A percentile compares a stretch with the other conserved stretches of the same genome.
phyloP scores from a whole-genome alignment of 2,797 vertebrate genomes.

The Serranus cabrilla region DNA sequence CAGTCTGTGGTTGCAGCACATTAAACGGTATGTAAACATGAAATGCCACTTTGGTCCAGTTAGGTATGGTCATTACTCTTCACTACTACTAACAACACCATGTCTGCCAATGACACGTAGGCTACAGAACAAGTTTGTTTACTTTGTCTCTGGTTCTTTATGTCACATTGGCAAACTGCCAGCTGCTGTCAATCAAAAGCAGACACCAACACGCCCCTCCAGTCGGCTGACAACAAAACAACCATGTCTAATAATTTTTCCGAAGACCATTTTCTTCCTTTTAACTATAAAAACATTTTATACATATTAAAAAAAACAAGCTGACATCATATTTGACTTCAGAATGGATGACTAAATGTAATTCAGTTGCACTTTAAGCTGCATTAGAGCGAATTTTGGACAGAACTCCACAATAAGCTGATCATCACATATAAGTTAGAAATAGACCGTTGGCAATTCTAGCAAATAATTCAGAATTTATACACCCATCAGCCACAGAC shows the following conservation, averaged over 20 bases:
- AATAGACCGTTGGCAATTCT: too few species aligned
- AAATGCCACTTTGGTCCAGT: not conserved
- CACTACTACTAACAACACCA: not conserved
- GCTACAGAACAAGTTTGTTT: not conserved
- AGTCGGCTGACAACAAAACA: not conserved
- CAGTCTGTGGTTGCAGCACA: not conserved
- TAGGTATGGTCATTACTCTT: not conserved
- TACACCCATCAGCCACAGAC: too few species aligned
- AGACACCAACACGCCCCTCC: not conserved
- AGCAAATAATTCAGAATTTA: too few species aligned
- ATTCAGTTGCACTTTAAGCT: not conserved
- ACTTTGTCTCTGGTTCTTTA: not conserved
- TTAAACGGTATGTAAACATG: not conserved
- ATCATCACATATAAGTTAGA: not conserved
- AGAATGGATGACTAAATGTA: not conserved
- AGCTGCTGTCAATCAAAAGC: conserved; percentile 2
- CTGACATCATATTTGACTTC: not conserved
- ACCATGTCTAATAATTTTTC: not conserved
- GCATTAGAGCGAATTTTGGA: not conserved
- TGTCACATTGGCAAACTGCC: not conserved
- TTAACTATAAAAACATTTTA: not conserved
- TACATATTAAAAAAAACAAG: not conserved
- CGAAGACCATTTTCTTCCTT: too few species aligned
- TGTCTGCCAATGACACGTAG: not conserved
- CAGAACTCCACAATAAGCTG: not conserved